Conservation (phyloP, 2,888 invertebrate genomes). For the Ormyrus nitidulus region DNA sequence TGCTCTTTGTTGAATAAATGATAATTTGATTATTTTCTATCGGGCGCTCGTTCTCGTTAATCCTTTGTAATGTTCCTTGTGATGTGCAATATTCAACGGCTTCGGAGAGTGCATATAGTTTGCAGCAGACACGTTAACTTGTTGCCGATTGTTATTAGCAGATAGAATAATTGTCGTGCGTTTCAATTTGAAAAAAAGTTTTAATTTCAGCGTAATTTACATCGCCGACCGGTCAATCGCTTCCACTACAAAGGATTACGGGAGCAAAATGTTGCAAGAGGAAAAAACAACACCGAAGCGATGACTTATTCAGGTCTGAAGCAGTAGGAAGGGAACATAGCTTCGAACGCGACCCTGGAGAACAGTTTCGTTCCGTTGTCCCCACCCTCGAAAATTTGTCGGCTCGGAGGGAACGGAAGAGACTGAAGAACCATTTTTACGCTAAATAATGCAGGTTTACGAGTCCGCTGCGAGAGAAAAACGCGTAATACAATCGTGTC, state of each 20-base stretch:
- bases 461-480: slow-evolving; percentile 25
- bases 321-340: neutral
- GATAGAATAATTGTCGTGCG: too few relatives aligned
- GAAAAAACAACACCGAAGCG: neutral
- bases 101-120: too few relatives aligned
- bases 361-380: slow-evolving; percentile 21
- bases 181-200: too few relatives aligned
- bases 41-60: too few relatives aligned
- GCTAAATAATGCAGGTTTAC: slow-evolving; percentile 31
- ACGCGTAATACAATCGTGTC: slow-evolving; percentile 13
- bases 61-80: too few relatives aligned
- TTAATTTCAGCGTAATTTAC: too few relatives aligned
- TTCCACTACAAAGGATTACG: neutral
- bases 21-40: too few relatives aligned
- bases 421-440: neutral
- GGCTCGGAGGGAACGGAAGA: neutral
- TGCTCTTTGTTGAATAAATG: too few relatives aligned
- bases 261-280: neutral
- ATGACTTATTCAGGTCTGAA: slow-evolving; percentile 24
- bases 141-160: too few relatives aligned
- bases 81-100: too few relatives aligned
- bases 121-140: too few relatives aligned
- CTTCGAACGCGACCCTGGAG: slow-evolving; percentile 41
- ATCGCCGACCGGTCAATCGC: neutral
- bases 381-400: slow-evolving; percentile 6